Conservation (phyloP, 2,888 invertebrate species). For the Scaptomyza cyrtandrae region DNA sequence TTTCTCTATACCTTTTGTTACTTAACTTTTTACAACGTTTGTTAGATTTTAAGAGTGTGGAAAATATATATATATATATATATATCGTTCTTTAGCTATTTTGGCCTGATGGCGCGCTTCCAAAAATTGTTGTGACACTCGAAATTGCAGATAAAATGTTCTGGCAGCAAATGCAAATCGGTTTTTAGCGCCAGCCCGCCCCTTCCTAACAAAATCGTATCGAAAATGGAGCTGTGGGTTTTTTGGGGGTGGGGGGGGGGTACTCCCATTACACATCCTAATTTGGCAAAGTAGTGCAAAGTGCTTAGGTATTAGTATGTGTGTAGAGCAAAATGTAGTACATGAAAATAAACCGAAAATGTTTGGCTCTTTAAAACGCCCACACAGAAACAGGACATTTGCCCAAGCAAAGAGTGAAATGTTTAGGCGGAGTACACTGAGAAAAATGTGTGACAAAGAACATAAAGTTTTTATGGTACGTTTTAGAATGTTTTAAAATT, state of each 20-base stretch:
- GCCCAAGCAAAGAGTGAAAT: not conserved
- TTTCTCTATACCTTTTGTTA: not conserved
- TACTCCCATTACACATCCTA: conserved; percentile 21
- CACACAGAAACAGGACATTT: conserved; percentile 15
- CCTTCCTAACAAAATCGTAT: not conserved
- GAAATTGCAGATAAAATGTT: conserved; percentile 56
- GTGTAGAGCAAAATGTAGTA: conserved; percentile 4
- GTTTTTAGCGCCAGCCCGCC: conserved; percentile 27
- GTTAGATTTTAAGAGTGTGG: not conserved
- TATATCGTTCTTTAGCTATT: conserved; percentile 18
- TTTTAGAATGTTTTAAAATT: too few species aligned
- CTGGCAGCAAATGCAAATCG: conserved; percentile 68
- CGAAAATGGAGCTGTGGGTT: not conserved
- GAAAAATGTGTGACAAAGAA: not conserved
- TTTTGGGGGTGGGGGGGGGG: too few species aligned
- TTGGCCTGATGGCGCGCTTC: conserved; percentile 44
- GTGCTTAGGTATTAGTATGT: conserved; percentile 23
- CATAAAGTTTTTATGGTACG: too few species aligned
- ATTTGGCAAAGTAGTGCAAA: conserved; percentile 51
- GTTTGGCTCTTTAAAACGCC: conserved; percentile 30
- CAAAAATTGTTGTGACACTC: conserved; percentile 57
- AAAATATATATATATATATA: not conserved
- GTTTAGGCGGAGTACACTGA: not conserved
- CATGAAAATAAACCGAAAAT: conserved; percentile 48
- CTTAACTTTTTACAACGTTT: not conserved